Conservation (phyloP, 1,140 invertebrate genomes). For the Bombus confusus region DNA sequence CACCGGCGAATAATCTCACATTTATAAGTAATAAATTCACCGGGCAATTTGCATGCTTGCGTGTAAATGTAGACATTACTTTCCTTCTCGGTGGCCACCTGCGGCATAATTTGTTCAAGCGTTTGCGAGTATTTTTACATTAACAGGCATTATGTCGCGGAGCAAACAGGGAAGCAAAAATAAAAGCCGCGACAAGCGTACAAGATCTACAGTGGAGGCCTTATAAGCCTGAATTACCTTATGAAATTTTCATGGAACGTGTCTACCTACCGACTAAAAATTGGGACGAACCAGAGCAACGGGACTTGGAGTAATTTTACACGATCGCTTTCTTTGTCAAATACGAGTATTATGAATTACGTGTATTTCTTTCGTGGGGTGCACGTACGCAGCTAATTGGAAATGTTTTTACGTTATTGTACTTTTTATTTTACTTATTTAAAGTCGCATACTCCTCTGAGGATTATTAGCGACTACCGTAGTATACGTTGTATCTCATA, state of each 20-base stretch:
- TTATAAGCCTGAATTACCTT: background rate
- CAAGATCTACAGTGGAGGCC: too few relatives aligned
- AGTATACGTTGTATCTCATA: too few relatives aligned
- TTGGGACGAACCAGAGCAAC: background rate
- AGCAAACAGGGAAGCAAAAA: background rate
- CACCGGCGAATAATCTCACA: slow-evolving; percentile 61
- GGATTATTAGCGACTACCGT: too few relatives aligned
- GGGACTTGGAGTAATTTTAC: background rate
- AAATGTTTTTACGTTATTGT: background rate
- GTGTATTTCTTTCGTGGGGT: background rate
- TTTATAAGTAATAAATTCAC: slow-evolving; percentile 67
- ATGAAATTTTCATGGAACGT: slow-evolving; percentile 36
- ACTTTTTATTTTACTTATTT: background rate
- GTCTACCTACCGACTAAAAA: background rate
- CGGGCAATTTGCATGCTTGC: slow-evolving; percentile 61
- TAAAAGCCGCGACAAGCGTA: background rate
- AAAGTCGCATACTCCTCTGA: too few relatives aligned
- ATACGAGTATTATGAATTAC: background rate
- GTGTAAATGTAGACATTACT: slow-evolving; percentile 45
- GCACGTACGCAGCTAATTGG: background rate
- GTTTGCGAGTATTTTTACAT: slow-evolving; percentile 9
- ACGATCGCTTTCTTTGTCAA: background rate
- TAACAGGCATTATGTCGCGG: background rate
- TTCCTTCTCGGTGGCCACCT: slow-evolving; percentile 16
- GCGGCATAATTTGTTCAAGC: slow-evolving; percentile 41